Base-by-base conservation (phyloP, 2,797 vertebrate species). In the Gobio occitaniae region DNA sequence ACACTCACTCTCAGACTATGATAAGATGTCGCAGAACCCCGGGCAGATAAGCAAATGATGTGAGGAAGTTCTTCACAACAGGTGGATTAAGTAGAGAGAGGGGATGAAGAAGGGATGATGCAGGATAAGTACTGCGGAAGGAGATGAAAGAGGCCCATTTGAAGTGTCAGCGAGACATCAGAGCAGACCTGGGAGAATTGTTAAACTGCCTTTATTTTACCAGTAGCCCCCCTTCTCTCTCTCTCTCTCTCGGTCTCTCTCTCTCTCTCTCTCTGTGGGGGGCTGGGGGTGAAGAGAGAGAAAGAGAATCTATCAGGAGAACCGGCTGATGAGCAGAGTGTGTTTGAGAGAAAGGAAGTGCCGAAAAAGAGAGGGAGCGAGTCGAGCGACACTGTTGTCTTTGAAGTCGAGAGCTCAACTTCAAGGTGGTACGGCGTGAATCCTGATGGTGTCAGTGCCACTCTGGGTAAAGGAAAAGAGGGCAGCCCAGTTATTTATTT, bases 161-260 rank as follows among this genome's bases (percentile, higher is more conserved):
- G 84, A 91, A 89, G 90, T 91, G 90, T 90, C 86, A 91, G 89
- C 47, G 36, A 86, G 85, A 87, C 87, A 80, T 86, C 86, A 85
- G 87, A 88, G 86, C 86, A 80, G 83, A 72, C 85, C 87, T 83
- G 75, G 54, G 87, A 89, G 87, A 86, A 83, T 79, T 85, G 89
- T 90, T 87, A 90, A 90, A 91, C 86, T 89, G 88, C 89, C 86
- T 89, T 89, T 88, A 88, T 91, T 91, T 91, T 88, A 89, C 78
- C 80, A 77, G 86, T 81, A 82, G 50, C 72, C 65, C 38, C 81
- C 65, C 15, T 29, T 17, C 50, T 32, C 52, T n/a, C 21, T 54
- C 72, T 44, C n/a, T 48, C 56, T n/a, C 21, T 59, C 56, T 56
- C 8, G 21, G 9, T 59, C 10, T 21, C 19, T 21, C 52, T 21